Evolutionary conservation across 2,888 invertebrate genomes (phyloP), one percentile per base, ranked within the genome.

Genomic region (Chaetoderma sp.): DNA sequence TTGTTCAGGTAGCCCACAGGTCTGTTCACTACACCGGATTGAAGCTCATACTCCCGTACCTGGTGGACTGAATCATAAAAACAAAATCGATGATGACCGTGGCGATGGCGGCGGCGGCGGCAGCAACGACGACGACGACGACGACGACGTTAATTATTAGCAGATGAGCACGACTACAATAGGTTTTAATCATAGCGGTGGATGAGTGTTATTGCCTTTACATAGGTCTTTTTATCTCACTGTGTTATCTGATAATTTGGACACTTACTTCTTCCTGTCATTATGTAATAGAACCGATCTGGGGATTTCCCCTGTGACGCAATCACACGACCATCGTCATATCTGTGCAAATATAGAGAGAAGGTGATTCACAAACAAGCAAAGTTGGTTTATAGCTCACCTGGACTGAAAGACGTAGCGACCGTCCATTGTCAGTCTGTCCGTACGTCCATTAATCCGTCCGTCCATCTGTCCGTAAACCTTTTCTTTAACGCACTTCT

Each of bases 231-330:
- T n/a, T n/a, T n/a, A n/a, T n/a, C n/a, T n/a, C n/a, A n/a, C n/a
- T n/a, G n/a, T n/a, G n/a, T n/a, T n/a, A n/a, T n/a, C n/a, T n/a
- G n/a, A n/a, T n/a, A n/a, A n/a, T n/a, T n/a, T n/a, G n/a, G n/a
- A n/a, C n/a, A n/a, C n/a, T 62, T 70, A 84, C 84, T 68, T 80
- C 80, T 83, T 18, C 85, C 85, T 10, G 81, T 73, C 8, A 84
- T 65, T 23, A 85, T 71, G 65, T 77, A 83, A 65, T 84, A 84
- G 56, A 84, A 81, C 25, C 79, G 66, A 54, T 84, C 82, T 5
- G 84, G 81, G 23, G 72, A 66, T 23, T 78, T 68, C 6, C 81
- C 82, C 69, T 84, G 84, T 61, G 77, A 76, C 4, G 83, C 81
- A 4, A 85, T 75, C 4, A 84, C 72, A 49, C 85, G 67, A 42